Percentiles rank a stretch among this genome's conserved stretches.
Conservation (phyloP, 2,113 vertebrate genomes). For the Oreocharis arfaki region DNA sequence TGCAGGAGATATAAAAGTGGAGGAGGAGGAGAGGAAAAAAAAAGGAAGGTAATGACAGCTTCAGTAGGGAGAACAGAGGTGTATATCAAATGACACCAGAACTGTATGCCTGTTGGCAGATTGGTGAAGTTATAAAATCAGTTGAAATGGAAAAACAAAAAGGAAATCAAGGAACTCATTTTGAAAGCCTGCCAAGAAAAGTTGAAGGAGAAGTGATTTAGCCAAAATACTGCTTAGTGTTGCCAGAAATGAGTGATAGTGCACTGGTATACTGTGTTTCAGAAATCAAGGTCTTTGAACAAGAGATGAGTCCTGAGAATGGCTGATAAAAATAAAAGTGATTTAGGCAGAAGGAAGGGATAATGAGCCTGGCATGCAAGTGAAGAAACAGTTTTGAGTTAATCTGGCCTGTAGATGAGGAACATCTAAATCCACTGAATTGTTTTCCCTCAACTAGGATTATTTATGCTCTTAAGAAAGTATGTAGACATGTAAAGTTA, state of each 20-base stretch:
- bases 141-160: background rate
- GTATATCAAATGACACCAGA: background rate
- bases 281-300: background rate
- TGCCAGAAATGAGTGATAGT: background rate
- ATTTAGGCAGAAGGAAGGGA: background rate
- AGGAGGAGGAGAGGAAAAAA: background rate
- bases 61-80: background rate
- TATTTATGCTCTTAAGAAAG: background rate
- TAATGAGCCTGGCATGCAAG: rapidly evolving
- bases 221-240: background rate
- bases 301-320: background rate
- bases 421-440: background rate
- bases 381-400: background rate
- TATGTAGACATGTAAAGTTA: background rate
- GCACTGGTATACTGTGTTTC: background rate
- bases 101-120: background rate
- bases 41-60: background rate
- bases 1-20: background rate
- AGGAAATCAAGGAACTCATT: rapidly evolving
- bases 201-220: background rate
- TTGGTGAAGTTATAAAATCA: background rate
- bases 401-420: background rate
- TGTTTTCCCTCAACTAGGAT: background rate
- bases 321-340: background rate
- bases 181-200: background rate